These are phyloP conservation scores for Eupithecia abbreviata DNA, from an alignment of 2,888 invertebrate genomes.

Conservation along the genomic window DNA sequence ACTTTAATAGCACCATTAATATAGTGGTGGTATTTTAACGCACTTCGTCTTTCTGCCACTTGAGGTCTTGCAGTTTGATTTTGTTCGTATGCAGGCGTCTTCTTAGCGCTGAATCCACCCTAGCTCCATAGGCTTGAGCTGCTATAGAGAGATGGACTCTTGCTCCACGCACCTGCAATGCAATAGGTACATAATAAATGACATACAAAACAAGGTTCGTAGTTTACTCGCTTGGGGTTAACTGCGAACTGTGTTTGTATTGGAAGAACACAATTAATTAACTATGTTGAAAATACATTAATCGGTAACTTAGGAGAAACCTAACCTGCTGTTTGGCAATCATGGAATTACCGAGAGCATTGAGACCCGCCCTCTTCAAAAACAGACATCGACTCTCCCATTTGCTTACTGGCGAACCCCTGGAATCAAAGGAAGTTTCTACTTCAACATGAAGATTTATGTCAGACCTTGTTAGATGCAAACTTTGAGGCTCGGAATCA, in stretches of 20 bases:
- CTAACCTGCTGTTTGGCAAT: constrained; percentile 67
- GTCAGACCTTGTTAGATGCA: not conserved
- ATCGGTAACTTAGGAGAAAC: no score
- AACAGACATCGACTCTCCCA: constrained; percentile 69
- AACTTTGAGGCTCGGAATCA: constrained; percentile 24
- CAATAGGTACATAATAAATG: no score
- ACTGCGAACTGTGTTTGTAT: no score
- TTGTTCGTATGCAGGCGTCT: constrained; percentile 90
- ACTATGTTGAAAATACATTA: no score
- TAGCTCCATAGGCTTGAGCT: constrained; percentile 87
- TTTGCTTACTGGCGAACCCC: constrained; percentile 58
- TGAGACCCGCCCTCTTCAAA: constrained; percentile 67
- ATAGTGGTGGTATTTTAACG: not conserved
- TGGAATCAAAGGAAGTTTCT: constrained; percentile 41
- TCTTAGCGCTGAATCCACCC: constrained; percentile 89
- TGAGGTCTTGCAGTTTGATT: constrained; percentile 88
- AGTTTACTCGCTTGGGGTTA: no score
- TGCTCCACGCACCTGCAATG: constrained; percentile 85
- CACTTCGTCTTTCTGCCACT: constrained; percentile 90
- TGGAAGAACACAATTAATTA: no score
- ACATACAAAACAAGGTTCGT: no score
- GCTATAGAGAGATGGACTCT: constrained; percentile 88
- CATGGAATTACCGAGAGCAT: constrained; percentile 63
- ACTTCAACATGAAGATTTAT: constrained; percentile 14
- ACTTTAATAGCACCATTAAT: not conserved